phyloP scores from a whole-genome alignment of 1,140 invertebrate species.

The Amphibalanus amphitrite region DNA sequence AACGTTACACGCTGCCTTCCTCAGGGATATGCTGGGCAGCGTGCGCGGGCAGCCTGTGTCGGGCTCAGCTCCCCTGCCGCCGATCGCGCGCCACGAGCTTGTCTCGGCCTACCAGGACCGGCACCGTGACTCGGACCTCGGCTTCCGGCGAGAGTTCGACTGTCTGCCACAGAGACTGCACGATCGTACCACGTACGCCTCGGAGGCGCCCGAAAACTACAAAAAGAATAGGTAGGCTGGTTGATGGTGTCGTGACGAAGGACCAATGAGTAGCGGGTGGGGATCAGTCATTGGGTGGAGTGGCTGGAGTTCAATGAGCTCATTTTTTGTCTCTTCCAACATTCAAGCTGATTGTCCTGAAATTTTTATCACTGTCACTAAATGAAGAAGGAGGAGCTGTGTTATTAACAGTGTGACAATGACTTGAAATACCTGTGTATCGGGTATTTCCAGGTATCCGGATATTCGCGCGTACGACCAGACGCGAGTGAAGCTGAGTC shows the following conservation, averaged over 20 bases:
- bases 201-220: constrained; percentile 69
- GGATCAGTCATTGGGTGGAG: no score
- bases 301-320: no score
- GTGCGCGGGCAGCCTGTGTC: neutral
- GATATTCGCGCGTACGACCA: constrained; percentile 87
- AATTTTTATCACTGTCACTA: no score
- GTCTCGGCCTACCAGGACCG: constrained; percentile 53
- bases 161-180: constrained; percentile 66
- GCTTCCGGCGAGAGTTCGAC: constrained; percentile 70
- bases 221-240: constrained; percentile 47
- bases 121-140: constrained; percentile 68
- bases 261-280: no score
- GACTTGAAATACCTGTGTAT: no score
- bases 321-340: no score
- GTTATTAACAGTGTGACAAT: no score
- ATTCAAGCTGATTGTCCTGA: no score
- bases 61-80: no score
- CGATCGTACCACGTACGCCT: constrained; percentile 66
- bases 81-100: constrained; percentile 49
- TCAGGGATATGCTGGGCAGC: constrained; percentile 10
- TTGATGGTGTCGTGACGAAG: no score
- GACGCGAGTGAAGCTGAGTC: constrained; percentile 59
- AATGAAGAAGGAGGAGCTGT: no score
- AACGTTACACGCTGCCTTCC: no score
- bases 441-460: constrained; percentile 44